phyloP scores from a whole-genome alignment of 2,113 vertebrate genomes.

The Micromys minutus region DNA sequence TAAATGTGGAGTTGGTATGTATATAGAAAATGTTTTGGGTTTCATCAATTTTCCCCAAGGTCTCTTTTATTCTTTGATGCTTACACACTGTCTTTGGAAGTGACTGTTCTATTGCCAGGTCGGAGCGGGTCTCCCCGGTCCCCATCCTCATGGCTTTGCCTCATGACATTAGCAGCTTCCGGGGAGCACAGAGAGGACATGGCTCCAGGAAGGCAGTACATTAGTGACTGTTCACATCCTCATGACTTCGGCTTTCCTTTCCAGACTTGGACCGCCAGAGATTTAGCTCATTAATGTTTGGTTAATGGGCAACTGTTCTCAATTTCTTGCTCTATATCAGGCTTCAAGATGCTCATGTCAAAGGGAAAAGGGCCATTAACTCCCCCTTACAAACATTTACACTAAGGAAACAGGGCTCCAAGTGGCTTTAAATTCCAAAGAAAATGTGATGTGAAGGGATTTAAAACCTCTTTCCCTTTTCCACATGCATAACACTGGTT shows the following conservation, averaged over 20 bases:
- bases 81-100: conserved; percentile 23
- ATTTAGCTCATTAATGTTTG: conserved; percentile 48
- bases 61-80: conserved; percentile 18
- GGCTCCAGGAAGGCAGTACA: conserved; percentile 33
- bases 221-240: conserved; percentile 23
- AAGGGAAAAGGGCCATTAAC: conserved; percentile 15
- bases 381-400: neutral
- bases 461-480: neutral
- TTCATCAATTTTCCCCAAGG: conserved; percentile 23
- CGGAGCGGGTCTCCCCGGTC: conserved; percentile 3
- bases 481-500: neutral
- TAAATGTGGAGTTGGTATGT: conserved; percentile 24
- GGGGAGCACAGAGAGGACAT: neutral
- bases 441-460: neutral
- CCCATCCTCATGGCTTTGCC: conserved; percentile 30
- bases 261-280: neutral
- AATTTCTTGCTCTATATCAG: conserved; percentile 12
- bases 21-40: conserved; percentile 16
- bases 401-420: neutral
- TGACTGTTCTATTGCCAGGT: neutral
- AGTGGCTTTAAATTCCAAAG: conserved; percentile 6
- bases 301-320: conserved; percentile 20
- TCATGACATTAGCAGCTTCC: neutral
- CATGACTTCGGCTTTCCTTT: conserved; percentile 41
- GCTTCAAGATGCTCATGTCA: neutral